These are phyloP conservation scores for Nematostella vectensis DNA, from an alignment of 92 coral and sea anemone species.

Conservation along the genomic window DNA sequence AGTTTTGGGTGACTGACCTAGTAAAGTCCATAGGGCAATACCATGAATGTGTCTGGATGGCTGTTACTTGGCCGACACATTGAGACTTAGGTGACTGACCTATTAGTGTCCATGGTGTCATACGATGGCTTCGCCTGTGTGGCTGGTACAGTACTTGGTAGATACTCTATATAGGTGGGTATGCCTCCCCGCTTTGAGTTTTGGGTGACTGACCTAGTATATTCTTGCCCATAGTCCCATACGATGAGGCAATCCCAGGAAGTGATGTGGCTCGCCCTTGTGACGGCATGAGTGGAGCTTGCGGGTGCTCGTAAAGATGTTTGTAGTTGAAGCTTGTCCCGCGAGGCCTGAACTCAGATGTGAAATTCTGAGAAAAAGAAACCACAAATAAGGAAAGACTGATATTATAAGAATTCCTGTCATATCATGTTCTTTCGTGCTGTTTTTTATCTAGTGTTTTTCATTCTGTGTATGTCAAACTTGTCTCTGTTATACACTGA, in stretches of 20 bases:
- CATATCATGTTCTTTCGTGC: neutral
- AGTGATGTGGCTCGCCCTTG: constrained; percentile 23
- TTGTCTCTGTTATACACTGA: neutral
- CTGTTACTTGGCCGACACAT: too few species aligned
- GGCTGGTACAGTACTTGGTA: too few species aligned
- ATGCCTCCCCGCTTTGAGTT: constrained; percentile 15
- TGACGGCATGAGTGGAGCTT: constrained; percentile 25
- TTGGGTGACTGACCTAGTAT: constrained; percentile 16
- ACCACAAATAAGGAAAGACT: constrained; percentile 4
- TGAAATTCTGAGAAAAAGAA: constrained; percentile 87
- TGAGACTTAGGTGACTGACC: too few species aligned
- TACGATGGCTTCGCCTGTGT: too few species aligned
- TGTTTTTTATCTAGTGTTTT: neutral
- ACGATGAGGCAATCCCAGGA: constrained; percentile 50
- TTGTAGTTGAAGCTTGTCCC: constrained; percentile 75
- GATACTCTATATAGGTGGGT: constrained; percentile 17
- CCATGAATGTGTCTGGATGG: too few species aligned
- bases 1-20: too few species aligned
- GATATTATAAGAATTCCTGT: neutral
- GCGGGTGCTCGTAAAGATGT: constrained; percentile 41
- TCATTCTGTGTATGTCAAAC: neutral
- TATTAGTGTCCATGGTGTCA: too few species aligned
- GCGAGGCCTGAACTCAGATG: constrained; percentile 79
- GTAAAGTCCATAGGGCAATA: too few species aligned
- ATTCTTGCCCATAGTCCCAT: constrained; percentile 30